phyloP scores from a whole-genome alignment of 2,888 invertebrate species.

The Hydrotaea diabolus region DNA sequence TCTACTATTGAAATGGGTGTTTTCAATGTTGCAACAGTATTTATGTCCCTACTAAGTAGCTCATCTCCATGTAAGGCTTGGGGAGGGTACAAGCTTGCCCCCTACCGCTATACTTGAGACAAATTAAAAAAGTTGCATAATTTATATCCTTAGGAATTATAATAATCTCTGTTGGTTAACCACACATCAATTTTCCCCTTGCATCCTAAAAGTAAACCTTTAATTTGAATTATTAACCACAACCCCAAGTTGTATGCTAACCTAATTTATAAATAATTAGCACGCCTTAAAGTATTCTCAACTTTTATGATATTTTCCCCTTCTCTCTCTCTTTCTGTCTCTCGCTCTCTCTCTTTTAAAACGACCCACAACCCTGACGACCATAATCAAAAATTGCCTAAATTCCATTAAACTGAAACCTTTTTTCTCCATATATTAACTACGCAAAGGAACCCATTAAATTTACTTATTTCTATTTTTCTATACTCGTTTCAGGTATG shows the following conservation, averaged over 20 bases:
- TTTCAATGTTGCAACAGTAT: no score
- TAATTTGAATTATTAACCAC: background rate
- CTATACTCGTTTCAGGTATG: slow-evolving; percentile 35
- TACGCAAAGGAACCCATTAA: background rate
- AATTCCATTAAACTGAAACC: background rate
- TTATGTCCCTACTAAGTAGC: no score
- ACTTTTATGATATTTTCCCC: background rate
- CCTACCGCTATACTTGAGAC: no score
- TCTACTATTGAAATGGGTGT: no score
- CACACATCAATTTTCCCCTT: no score
- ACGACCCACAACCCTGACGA: background rate
- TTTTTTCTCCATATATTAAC: background rate
- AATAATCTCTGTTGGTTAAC: no score
- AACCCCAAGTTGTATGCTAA: background rate
- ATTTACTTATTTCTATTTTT: background rate
- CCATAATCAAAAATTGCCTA: background rate
- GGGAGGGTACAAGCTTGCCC: no score
- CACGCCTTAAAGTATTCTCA: slow-evolving; percentile 7
- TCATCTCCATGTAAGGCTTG: no score
- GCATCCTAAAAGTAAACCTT: background rate
- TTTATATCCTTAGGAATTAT: no score
- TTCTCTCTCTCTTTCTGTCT: background rate
- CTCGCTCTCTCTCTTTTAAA: background rate
- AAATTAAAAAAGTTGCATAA: no score
- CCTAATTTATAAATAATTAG: slow-evolving; percentile 3